Base-by-base conservation (phyloP, 2,113 vertebrate genomes). In the Geococcyx californianus region DNA sequence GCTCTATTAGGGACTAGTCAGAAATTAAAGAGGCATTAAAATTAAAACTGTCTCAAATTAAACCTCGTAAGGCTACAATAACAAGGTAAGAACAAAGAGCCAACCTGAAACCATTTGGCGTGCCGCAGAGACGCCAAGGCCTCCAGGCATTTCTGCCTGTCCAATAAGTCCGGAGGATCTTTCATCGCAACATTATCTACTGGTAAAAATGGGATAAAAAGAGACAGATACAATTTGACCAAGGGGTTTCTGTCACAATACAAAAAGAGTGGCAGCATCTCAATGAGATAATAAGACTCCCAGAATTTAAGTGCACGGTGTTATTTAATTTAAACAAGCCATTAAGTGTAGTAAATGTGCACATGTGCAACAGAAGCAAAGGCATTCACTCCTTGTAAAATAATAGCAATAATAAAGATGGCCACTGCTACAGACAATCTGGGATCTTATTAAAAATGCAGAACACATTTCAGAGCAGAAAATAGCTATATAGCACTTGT, bases 51-150 rank as follows among this genome's bases (percentile, higher is more conserved):
- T 95, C 96, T 93, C 84, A 97, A 97, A 97, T 95, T 88, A 97
- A 97, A 97, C 96, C 97, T 98, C 96, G 81, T 95, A 98, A 98
- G 98, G 98, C 98, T 99, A 99, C 98, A 98, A 97, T 97, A 98
- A 99, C 98, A 98, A 98, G 97, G 97, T 97, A 99, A 98, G 98
- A 98, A 99, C 98, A 98, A 98, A 99, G 97, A 98, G 99, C 99
- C 98, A 99, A 99, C 99, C 99, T 99, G 99, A 98, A 99, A 99
- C 99, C 99, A 99, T 98, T 99, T 99, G 98, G 99, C 99, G 99
- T 99, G 99, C 98, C 99, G 99, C 98, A 99, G 99, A 98, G 99
- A 99, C 98, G 99, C 99, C 99, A 99, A 99, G 98, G 99, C 99
- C 95, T 99, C 98, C 98, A 99, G 99, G 98, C 99, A 99, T 98